Percentiles rank a stretch among this genome's conserved stretches.
phyloP scores from a whole-genome alignment of 1,140 invertebrate species.

The Plutomurus gul region DNA sequence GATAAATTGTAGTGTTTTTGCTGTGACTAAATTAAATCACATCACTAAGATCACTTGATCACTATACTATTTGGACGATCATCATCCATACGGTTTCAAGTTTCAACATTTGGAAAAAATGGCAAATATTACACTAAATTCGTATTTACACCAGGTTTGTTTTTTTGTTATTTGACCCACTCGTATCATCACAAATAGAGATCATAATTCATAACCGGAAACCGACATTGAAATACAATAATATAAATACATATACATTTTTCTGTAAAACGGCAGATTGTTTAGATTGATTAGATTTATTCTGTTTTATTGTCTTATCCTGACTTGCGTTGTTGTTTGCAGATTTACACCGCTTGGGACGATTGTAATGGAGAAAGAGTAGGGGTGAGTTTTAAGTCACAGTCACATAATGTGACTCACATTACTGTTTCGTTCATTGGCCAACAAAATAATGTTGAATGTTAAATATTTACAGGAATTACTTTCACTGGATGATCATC shows the following conservation, averaged over 20 bases:
- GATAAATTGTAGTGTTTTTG: no score
- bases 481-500: constrained; percentile 76
- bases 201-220: no score
- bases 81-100: neutral
- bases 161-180: no score
- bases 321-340: neutral
- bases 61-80: no score
- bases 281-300: neutral
- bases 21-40: no score
- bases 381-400: constrained; percentile 46
- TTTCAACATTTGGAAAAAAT: neutral
- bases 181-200: no score
- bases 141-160: constrained; percentile 52
- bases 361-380: constrained; percentile 47
- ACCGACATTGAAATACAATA: no score
- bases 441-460: neutral
- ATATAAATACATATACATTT: no score
- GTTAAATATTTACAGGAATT: constrained; percentile 60
- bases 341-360: constrained; percentile 51
- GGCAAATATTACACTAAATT: constrained; percentile 51
- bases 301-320: neutral
- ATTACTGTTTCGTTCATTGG: neutral
- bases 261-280: no score
- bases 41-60: no score
- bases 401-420: neutral